Evolutionary conservation across 2,113 vertebrate species (phyloP).

Genomic region (Phocoena sinus): DNA sequence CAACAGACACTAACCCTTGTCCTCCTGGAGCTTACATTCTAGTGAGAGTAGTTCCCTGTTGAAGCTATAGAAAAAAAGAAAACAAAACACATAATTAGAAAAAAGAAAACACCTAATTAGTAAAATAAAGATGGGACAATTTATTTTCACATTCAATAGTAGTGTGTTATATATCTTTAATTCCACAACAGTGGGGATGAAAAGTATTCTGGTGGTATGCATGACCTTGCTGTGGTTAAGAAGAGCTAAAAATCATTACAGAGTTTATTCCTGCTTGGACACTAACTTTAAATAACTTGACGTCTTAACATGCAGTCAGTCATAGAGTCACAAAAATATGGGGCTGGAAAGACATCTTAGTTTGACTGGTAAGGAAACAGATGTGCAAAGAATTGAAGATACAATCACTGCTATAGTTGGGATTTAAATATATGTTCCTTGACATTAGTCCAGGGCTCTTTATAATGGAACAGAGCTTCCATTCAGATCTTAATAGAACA

Average conservation of each 20-base stretch:
- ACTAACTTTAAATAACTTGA: constrained; percentile 31
- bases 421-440: neutral
- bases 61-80: neutral
- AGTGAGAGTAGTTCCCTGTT: neutral
- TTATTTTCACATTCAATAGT: neutral
- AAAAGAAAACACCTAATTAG: neutral
- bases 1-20: neutral
- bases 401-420: neutral
- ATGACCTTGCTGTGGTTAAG: neutral
- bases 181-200: neutral
- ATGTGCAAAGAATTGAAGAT: neutral
- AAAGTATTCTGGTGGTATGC: neutral
- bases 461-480: neutral
- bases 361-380: neutral
- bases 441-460: neutral
- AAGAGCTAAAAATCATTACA: neutral
- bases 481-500: neutral
- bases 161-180: neutral
- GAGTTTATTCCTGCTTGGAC: neutral
- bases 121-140: neutral
- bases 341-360: neutral
- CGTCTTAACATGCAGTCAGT: neutral
- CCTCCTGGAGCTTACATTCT: neutral
- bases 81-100: neutral
- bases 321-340: neutral